These are phyloP conservation scores for Halichoerus grypus DNA, from an alignment of 2,113 vertebrate genomes.

Conservation along the genomic window DNA sequence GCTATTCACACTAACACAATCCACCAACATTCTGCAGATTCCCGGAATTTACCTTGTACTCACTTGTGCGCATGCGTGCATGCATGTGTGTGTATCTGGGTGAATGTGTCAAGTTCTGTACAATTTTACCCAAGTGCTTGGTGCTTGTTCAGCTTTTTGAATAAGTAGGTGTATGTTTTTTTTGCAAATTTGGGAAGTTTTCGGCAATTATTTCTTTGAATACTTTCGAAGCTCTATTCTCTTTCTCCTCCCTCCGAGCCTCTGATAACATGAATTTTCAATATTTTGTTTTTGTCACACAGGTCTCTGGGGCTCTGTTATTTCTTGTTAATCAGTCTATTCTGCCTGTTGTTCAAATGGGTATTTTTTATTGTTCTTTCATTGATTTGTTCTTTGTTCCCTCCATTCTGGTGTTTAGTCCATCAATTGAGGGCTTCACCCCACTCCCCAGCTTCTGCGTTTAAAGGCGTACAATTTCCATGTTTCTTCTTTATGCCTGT, in stretches of 20 bases:
- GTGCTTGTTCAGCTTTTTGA: neutral
- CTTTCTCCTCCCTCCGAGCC: neutral
- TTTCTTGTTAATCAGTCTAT: neutral
- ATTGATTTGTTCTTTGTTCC: neutral
- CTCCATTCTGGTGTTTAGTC: neutral
- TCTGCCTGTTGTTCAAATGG: neutral
- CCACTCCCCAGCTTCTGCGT: neutral
- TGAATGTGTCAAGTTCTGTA: neutral
- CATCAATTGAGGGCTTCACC: neutral
- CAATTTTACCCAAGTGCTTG: neutral
- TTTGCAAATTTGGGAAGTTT: neutral
- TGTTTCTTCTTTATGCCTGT: neutral
- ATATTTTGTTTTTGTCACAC: neutral
- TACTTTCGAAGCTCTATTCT: neutral
- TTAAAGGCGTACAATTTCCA: neutral
- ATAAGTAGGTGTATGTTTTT: neutral
- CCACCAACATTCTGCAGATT: neutral
- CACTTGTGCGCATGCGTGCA: neutral
- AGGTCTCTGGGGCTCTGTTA: neutral
- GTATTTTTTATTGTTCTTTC: neutral
- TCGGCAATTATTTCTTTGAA: conserved; percentile 19
- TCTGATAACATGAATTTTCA: neutral
- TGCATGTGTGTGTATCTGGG: neutral
- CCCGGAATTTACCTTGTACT: neutral
- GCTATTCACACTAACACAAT: neutral